Base-by-base conservation (phyloP, 1,140 invertebrate species). In the Drosophila suzukii region DNA sequence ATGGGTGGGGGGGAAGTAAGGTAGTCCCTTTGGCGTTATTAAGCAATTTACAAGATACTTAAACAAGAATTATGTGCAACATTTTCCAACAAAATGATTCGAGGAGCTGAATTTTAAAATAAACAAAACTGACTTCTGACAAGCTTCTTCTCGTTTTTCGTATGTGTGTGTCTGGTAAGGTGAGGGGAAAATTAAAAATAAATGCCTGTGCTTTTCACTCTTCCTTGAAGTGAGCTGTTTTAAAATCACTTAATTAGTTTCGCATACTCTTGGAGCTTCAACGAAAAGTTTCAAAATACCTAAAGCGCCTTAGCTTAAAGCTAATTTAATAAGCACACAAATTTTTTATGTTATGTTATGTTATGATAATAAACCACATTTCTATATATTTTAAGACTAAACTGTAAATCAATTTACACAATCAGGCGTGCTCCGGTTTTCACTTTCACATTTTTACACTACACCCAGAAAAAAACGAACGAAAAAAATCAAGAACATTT, bases 21-120 rank as follows among this genome's bases (percentile, higher is more conserved):
- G 43, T 54, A 76, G 83, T 86, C 84, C 84, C 77, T 88, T 88
- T 80, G 84, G 84, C 84, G 84, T 90, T 90, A 90, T 90, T 90
- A 90, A 90, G 86, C 86, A 90, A 90, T 90, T 90, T 90, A 90
- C 86, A 90, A 90, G 86, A 90, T 90, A 90, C 86, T 90, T 90
- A 90, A 86, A 86, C 79, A 90, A 90, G 86, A 90, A 82, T 90
- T 90, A 90, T 90, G 86, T 90, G 86, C 82, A 83, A 90, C 86
- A 90, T 90, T 90, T 90, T 90, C 82, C 76, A 86, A 83, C 83
- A 86, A 86, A 88, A 88, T 88, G 84, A 88, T 89, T 88, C 84
- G 80, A 71, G 77, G 77, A 75, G 84, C 80, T 89, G 84, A 88
- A 89, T 89, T 88, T 88, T 86, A 89, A 88, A 88, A 88, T 83